These are phyloP conservation scores for Phytoseiulus persimilis DNA, from an alignment of 2,888 invertebrate species.

Conservation along the genomic window DNA sequence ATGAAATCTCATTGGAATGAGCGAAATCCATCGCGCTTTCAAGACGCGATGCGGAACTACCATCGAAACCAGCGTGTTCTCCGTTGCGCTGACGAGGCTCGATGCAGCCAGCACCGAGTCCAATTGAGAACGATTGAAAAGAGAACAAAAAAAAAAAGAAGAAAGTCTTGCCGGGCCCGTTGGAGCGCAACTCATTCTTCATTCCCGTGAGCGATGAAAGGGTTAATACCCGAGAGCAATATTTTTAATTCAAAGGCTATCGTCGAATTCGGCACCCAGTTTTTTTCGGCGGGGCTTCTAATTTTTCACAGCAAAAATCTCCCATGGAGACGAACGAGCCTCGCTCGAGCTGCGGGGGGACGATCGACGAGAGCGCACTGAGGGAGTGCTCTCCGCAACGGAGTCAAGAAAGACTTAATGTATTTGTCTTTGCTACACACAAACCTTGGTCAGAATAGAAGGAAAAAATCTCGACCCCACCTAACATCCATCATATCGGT, in stretches of 20 bases:
- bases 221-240: neutral
- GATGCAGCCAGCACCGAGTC: no score
- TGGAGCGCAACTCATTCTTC: neutral
- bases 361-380: no score
- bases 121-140: neutral
- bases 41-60: neutral
- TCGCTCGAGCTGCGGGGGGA: no score
- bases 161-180: neutral
- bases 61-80: no score
- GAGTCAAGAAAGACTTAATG: neutral
- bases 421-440: neutral
- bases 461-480: neutral
- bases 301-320: neutral
- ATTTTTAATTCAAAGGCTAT: neutral
- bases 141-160: neutral
- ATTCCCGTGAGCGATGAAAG: neutral
- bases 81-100: no score
- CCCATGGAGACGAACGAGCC: neutral
- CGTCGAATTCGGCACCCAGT: neutral
- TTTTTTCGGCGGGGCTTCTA: conserved; percentile 1
- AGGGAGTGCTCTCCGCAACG: neutral
- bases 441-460: neutral
- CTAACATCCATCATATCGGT: neutral
- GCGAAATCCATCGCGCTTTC: neutral
- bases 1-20: neutral